Evolutionary conservation across 2,113 vertebrate genomes (phyloP).

Genomic region (Amphiprion percula): DNA sequence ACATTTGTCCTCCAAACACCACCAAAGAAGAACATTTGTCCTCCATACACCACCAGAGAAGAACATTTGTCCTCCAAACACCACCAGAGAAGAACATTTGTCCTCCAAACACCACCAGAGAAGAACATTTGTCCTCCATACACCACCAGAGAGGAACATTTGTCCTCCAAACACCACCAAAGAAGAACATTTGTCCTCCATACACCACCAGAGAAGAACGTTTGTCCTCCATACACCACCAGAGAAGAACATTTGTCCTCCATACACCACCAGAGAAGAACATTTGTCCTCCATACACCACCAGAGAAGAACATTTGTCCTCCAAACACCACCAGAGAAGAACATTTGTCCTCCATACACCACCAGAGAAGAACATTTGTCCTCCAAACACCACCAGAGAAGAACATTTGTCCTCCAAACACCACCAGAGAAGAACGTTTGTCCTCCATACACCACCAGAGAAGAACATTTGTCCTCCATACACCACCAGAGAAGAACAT

Average conservation of each 20-base stretch:
- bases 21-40: constrained; percentile 81
- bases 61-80: constrained; percentile 23
- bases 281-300: constrained; percentile 70
- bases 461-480: constrained; percentile 33
- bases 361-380: constrained; percentile 74
- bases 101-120: constrained; percentile 75
- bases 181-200: constrained; percentile 23
- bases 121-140: constrained; percentile 67
- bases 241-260: constrained; percentile 72
- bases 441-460: too few relatives aligned
- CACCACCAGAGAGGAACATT: constrained; percentile 77
- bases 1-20: constrained; percentile 67
- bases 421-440: constrained; percentile 25
- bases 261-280: constrained; percentile 77
- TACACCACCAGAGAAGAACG: too few relatives aligned
- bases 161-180: constrained; percentile 63
- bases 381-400: constrained; percentile 76
- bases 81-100: too few relatives aligned
- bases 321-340: too few relatives aligned
- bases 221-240: constrained; percentile 65
- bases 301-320: constrained; percentile 20
- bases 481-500: constrained; percentile 76
- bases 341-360: constrained; percentile 52
- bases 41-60: constrained; percentile 17
- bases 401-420: constrained; percentile 75